Evolutionary conservation across 2,797 vertebrate genomes (phyloP).

Genomic region (Glyptemys insculpta): DNA sequence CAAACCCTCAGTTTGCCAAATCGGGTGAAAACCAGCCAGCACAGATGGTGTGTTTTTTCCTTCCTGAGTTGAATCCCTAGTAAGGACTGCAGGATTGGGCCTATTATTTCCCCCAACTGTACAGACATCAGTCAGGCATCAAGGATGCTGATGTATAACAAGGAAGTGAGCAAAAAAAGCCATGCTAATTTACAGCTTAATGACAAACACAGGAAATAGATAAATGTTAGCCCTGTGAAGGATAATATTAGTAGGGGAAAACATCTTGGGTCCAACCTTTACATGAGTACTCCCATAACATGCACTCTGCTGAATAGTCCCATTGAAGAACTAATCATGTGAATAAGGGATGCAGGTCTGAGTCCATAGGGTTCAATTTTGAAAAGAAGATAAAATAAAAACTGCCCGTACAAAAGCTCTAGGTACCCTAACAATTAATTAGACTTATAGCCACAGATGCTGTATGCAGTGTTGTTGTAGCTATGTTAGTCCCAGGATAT

Average conservation of each 20-base stretch:
- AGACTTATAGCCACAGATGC: neutral
- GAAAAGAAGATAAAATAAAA: neutral
- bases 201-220: neutral
- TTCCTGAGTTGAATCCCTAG: neutral
- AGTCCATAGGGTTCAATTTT: neutral
- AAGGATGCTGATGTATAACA: neutral
- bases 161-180: conserved; percentile 4
- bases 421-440: neutral
- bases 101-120: conserved; percentile 2
- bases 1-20: neutral
- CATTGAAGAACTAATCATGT: neutral
- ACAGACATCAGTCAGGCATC: neutral
- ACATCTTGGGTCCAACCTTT: neutral
- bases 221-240: neutral
- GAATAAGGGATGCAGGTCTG: neutral
- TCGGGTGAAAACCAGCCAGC: conserved; percentile 8
- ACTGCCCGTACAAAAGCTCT: neutral
- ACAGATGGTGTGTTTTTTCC: conserved; percentile 2
- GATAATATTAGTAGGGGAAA: conserved; percentile 6
- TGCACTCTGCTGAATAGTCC: neutral
- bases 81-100: conserved; percentile 13
- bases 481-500: neutral
- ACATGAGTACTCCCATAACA: neutral
- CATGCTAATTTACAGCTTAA: conserved; percentile 14
- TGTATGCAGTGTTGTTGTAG: neutral